Evolutionary conservation across 2,888 invertebrate genomes (phyloP).

Genomic region (Myathropa florea): DNA sequence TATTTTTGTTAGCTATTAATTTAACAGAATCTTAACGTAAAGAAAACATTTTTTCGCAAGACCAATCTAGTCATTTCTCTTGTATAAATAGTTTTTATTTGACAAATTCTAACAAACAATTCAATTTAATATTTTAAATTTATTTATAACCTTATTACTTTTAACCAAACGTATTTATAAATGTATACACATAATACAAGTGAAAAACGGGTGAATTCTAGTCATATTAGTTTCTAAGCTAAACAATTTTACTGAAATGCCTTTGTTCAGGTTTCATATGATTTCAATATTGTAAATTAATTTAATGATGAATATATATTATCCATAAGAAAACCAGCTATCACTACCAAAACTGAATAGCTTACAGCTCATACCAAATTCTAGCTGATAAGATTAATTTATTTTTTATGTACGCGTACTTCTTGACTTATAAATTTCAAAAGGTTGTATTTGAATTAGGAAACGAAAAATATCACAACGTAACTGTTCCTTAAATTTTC

Average conservation of each 20-base stretch:
- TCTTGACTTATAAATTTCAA: not conserved
- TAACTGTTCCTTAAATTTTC: constrained; percentile 57
- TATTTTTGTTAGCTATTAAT: not conserved
- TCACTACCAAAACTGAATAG: constrained; percentile 46
- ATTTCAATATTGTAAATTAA: constrained; percentile 13
- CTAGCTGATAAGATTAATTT: constrained; percentile 25
- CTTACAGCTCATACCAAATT: constrained; percentile 66
- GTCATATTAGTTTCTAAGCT: constrained; percentile 59
- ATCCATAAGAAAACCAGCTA: constrained; percentile 46
- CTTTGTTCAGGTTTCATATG: constrained; percentile 4
- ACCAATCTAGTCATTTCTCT: constrained; percentile 21
- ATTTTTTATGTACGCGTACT: not conserved
- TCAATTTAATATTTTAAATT: constrained; percentile 5
- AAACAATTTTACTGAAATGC: constrained; percentile 23
- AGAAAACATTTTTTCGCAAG: not conserved
- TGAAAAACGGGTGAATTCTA: constrained; percentile 56
- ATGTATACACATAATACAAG: not conserved
- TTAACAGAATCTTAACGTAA: not conserved
- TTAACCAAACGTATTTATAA: constrained; percentile 23
- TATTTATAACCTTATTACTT: not conserved
- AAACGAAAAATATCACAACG: constrained; percentile 57
- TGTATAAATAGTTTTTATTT: not conserved
- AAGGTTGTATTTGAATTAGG: constrained; percentile 41
- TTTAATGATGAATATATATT: not conserved
- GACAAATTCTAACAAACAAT: not conserved